These are phyloP conservation scores for Plectropomus leopardus DNA, from an alignment of 2,113 vertebrate species.

Conservation along the genomic window DNA sequence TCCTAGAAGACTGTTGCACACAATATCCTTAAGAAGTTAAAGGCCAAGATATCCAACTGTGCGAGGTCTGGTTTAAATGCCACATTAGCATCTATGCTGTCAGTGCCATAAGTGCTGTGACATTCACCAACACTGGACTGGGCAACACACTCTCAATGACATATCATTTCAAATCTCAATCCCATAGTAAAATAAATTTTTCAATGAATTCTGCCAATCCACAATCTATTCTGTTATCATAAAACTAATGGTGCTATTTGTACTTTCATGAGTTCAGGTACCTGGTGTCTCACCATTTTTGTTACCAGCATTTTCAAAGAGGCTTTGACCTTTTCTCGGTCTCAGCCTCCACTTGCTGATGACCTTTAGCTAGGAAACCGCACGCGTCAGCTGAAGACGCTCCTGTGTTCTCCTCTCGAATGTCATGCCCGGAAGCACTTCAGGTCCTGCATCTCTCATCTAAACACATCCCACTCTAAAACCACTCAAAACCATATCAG, in stretches of 20 bases:
- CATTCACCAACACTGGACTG: constrained; percentile 42
- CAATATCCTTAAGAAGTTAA: constrained; percentile 36
- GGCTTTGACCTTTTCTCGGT: constrained; percentile 72
- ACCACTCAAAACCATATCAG: constrained; percentile 28
- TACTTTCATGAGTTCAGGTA: constrained; percentile 7
- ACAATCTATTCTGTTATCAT: constrained; percentile 1
- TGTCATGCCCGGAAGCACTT: constrained; percentile 55
- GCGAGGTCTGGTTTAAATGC: constrained; percentile 67
- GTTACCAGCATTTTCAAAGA: constrained; percentile 55
- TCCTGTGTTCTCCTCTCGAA: constrained; percentile 49
- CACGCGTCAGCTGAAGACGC: constrained; percentile 49
- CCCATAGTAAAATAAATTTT: not conserved
- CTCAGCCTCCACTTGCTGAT: constrained; percentile 57
- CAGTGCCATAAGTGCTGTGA: constrained; percentile 54
- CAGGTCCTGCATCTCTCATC: constrained; percentile 42
- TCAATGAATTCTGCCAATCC: constrained; percentile 1
- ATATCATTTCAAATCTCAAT: constrained; percentile 15
- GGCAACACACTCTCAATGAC: constrained; percentile 20
- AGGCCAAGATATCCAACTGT: constrained; percentile 52
- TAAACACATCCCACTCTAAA: constrained; percentile 36
- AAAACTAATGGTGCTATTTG: constrained; percentile 5
- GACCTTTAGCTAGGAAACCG: constrained; percentile 71
- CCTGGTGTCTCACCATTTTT: constrained; percentile 38
- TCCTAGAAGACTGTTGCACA: constrained; percentile 20
- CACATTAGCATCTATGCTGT: constrained; percentile 70